These are phyloP conservation scores for Pegoplata infirma DNA, from an alignment of 2,888 invertebrate species.

Conservation along the genomic window DNA sequence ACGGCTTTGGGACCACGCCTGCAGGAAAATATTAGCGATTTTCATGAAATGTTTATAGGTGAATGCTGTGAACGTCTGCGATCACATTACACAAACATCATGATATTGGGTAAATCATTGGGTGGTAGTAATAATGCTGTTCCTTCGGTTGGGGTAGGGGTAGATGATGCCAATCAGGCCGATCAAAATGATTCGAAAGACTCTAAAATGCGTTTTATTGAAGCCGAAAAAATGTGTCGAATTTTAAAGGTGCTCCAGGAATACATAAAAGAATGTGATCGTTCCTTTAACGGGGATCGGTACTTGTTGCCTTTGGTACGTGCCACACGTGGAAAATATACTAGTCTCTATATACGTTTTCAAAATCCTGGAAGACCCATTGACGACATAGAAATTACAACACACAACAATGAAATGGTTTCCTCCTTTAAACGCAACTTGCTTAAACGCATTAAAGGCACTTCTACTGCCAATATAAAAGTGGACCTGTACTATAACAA, in stretches of 20 bases:
- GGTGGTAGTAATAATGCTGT: constrained; percentile 54
- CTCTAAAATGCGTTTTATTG: constrained; percentile 77
- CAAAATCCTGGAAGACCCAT: constrained; percentile 91
- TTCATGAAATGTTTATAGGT: constrained; percentile 94
- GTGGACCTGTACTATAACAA: constrained; percentile 91
- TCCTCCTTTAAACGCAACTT: constrained; percentile 90
- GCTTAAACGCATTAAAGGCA: constrained; percentile 79
- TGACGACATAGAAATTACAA: constrained; percentile 94
- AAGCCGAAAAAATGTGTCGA: constrained; percentile 92
- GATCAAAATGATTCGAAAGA: constrained; percentile 73
- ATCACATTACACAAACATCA: constrained; percentile 90
- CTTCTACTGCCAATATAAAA: constrained; percentile 86
- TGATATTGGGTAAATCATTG: constrained; percentile 76
- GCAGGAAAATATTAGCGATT: constrained; percentile 86
- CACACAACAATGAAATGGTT: constrained; percentile 96
- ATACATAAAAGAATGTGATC: constrained; percentile 96
- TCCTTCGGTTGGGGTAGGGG: constrained; percentile 7
- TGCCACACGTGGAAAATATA: constrained; percentile 93
- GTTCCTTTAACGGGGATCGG: constrained; percentile 91
- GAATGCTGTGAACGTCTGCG: constrained; percentile 94
- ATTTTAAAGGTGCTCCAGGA: constrained; percentile 96
- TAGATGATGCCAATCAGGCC: constrained; percentile 65
- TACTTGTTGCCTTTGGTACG: constrained; percentile 91
- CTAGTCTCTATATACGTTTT: constrained; percentile 91
- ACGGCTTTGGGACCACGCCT: constrained; percentile 94